Evolutionary conservation across 2,797 vertebrate species (phyloP).

Genomic region (Coranthus polyacanthus): DNA sequence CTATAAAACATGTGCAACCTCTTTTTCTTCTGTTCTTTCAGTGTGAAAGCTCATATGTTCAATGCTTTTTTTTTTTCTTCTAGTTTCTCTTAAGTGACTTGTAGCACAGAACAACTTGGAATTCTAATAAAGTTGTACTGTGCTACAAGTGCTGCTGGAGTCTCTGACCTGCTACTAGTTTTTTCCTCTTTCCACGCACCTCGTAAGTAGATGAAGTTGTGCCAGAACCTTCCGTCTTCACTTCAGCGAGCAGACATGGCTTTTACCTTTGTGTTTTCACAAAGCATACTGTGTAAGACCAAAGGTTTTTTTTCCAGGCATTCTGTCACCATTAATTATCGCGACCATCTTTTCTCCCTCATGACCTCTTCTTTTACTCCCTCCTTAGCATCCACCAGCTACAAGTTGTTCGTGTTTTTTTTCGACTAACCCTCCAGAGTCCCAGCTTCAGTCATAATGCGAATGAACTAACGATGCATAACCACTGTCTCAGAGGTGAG

Average conservation of each 20-base stretch:
- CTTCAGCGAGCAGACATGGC: no score
- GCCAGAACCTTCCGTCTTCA: no score
- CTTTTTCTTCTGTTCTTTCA: slow-evolving; percentile 35
- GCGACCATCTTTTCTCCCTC: slow-evolving; percentile 32
- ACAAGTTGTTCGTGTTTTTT: not conserved
- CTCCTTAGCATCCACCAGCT: slow-evolving; percentile 26
- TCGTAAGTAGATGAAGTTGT: no score
- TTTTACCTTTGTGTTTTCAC: slow-evolving; percentile 10
- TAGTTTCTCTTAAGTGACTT: slow-evolving; percentile 12
- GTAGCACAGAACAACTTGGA: no score
- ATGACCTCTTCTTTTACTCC: slow-evolving; percentile 3
- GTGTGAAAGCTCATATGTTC: slow-evolving; percentile 28
- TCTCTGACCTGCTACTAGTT: no score
- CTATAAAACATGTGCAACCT: slow-evolving; percentile 31
- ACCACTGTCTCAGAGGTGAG: slow-evolving; percentile 21
- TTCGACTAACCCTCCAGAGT: not conserved
- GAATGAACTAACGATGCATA: slow-evolving; percentile 33
- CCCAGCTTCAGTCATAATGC: slow-evolving; percentile 20
- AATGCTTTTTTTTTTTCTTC: slow-evolving; percentile 36
- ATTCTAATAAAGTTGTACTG: no score
- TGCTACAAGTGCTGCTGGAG: no score
- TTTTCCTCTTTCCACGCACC: no score
- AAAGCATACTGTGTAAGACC: slow-evolving; percentile 1
- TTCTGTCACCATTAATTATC: slow-evolving; percentile 25
- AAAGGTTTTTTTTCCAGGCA: slow-evolving; percentile 41